A percentile compares a stretch with the other conserved stretches of the same genome.
Evolutionary conservation across 2,888 invertebrate species (phyloP).

Genomic region (Ectemnius cavifrons): DNA sequence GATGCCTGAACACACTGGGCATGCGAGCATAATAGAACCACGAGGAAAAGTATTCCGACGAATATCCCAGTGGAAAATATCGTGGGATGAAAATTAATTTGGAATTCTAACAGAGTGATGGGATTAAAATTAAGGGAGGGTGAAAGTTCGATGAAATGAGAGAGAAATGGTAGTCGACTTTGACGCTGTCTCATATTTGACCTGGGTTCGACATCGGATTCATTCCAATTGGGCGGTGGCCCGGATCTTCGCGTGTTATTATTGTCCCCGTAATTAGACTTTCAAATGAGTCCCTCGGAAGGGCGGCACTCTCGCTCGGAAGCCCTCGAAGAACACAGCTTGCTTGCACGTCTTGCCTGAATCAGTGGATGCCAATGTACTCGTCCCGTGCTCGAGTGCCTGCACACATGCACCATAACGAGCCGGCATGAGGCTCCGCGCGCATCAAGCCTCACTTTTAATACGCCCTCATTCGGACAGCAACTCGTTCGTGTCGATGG

Average conservation of each 20-base stretch:
- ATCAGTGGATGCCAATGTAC: slow-evolving; percentile 37
- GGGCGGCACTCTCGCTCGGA: slow-evolving; percentile 5
- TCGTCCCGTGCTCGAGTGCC: slow-evolving; percentile 7
- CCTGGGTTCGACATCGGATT: not conserved
- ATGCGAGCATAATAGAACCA: slow-evolving; percentile 17
- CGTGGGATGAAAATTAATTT: slow-evolving; percentile 43
- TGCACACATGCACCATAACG: slow-evolving; percentile 24
- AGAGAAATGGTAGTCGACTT: not conserved
- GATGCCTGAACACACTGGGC: slow-evolving; percentile 37
- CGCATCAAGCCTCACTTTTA: slow-evolving; percentile 15
- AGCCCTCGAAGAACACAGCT: slow-evolving; percentile 21
- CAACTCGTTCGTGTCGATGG: slow-evolving; percentile 49
- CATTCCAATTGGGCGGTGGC: not conserved
- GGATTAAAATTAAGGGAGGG: too few species aligned
- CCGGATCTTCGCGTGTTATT: not conserved
- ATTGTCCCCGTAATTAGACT: slow-evolving; percentile 5
- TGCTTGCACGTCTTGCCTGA: slow-evolving; percentile 30
- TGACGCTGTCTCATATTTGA: not conserved
- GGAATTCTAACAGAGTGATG: slow-evolving; percentile 17
- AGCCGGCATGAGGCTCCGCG: slow-evolving; percentile 24
- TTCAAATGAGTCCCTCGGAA: not conserved
- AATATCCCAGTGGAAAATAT: slow-evolving; percentile 43
- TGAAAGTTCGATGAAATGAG: too few species aligned
- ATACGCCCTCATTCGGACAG: slow-evolving; percentile 29
- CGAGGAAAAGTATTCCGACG: slow-evolving; percentile 27